phyloP scores from a whole-genome alignment of 64 coral and sea anemone genomes.

The Stichodactyla mertensii region DNA sequence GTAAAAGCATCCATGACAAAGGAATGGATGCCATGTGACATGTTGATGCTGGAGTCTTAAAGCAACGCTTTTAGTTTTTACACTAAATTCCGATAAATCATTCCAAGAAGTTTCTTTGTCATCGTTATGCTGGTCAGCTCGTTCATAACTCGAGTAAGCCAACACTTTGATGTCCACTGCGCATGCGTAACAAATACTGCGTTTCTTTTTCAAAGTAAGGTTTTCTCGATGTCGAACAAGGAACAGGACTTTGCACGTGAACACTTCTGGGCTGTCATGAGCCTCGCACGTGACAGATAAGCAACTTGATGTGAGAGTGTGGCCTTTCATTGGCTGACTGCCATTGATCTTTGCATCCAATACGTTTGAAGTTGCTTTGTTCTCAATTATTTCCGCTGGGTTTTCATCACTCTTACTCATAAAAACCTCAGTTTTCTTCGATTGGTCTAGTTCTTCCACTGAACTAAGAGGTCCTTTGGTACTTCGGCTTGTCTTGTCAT shows the following conservation, averaged over 20 bases:
- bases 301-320: background rate
- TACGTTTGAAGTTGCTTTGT: background rate
- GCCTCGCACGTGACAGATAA: background rate
- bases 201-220: constrained; percentile 24
- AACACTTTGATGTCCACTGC: constrained; percentile 73
- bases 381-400: background rate
- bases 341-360: background rate
- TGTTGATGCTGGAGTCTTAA: background rate
- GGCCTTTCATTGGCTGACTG: background rate
- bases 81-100: background rate
- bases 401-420: background rate
- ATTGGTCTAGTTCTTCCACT: too few species aligned
- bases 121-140: background rate
- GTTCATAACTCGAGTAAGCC: constrained; percentile 1
- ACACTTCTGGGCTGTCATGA: background rate
- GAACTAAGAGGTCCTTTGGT: background rate
- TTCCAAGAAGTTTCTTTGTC: background rate
- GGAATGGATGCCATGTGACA: background rate
- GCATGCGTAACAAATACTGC: constrained; percentile 36
- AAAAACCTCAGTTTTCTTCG: too few species aligned
- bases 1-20: constrained; percentile 15
- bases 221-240: constrained; percentile 67
- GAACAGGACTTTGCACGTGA: constrained; percentile 44
- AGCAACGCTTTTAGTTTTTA: constrained; percentile 7
- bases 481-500: background rate